phyloP scores from a whole-genome alignment of 2,888 invertebrate species.

The Brenthis daphne region DNA sequence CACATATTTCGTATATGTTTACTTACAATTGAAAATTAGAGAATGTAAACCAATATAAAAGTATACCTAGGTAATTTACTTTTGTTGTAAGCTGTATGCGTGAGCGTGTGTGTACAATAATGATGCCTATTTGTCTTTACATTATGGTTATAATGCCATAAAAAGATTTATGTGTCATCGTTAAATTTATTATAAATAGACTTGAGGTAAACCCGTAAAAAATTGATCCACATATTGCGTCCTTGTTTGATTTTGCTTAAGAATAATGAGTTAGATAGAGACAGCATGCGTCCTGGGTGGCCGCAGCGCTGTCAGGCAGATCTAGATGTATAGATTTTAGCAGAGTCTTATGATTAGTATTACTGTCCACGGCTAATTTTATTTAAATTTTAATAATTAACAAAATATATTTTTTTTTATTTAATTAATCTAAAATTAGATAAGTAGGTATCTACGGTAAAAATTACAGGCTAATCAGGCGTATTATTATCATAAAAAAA shows the following conservation, averaged over 20 bases:
- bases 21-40: not conserved
- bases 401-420: too few species aligned
- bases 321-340: conserved; percentile 10
- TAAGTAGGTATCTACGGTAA: not conserved
- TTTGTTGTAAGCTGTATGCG: conserved; percentile 8
- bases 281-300: conserved; percentile 60
- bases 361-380: too few species aligned
- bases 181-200: conserved; percentile 55
- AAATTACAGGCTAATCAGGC: not conserved
- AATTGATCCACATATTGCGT: conserved; percentile 43
- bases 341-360: too few species aligned
- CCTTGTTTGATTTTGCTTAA: conserved; percentile 49
- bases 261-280: conserved; percentile 53
- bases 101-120: conserved; percentile 5
- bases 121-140: conserved; percentile 13
- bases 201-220: conserved; percentile 53
- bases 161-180: conserved; percentile 22
- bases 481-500: not conserved
- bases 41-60: not conserved
- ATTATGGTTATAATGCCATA: conserved; percentile 25
- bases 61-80: not conserved
- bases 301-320: conserved; percentile 38
- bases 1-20: not conserved
- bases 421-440: not conserved
- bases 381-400: too few species aligned